These are phyloP conservation scores for Mechanitis messenoides DNA, from an alignment of 2,888 invertebrate genomes.

Conservation along the genomic window DNA sequence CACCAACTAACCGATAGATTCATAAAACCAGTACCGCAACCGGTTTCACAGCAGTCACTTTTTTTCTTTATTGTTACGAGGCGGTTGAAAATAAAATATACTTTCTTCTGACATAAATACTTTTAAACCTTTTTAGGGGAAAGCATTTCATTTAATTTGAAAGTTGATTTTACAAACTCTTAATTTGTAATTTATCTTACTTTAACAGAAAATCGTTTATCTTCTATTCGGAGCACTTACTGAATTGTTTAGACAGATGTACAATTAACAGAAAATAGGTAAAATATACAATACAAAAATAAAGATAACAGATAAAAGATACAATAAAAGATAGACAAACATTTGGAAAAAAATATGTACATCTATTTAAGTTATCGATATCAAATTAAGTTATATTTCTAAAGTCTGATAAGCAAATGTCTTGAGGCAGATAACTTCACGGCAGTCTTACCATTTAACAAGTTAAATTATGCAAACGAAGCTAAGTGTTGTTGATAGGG, in stretches of 20 bases:
- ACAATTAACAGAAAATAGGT: not conserved
- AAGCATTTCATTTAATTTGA: not conserved
- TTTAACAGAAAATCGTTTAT: constrained; percentile 1
- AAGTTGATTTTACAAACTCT: constrained; percentile 1
- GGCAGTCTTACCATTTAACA: constrained; percentile 11
- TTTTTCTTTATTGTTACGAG: constrained; percentile 1
- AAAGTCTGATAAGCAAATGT: not conserved
- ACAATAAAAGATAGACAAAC: too few species aligned
- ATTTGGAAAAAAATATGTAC: too few species aligned
- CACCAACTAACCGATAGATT: not conserved
- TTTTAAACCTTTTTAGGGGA: constrained; percentile 14
- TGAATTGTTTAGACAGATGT: not conserved
- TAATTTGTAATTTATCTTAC: constrained; percentile 6
- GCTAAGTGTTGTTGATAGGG: constrained; percentile 20
- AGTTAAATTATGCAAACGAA: constrained; percentile 22
- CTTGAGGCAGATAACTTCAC: constrained; percentile 11
- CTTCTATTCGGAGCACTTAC: constrained; percentile 1
- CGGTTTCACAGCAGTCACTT: not conserved
- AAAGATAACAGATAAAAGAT: too few species aligned
- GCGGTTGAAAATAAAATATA: not conserved
- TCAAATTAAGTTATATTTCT: not conserved
- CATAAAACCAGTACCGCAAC: not conserved
- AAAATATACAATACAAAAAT: too few species aligned
- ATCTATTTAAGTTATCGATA: too few species aligned
- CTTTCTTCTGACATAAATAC: constrained; percentile 17